Conservation (phyloP, 2,888 invertebrate genomes). For the Tipula vernalis region DNA sequence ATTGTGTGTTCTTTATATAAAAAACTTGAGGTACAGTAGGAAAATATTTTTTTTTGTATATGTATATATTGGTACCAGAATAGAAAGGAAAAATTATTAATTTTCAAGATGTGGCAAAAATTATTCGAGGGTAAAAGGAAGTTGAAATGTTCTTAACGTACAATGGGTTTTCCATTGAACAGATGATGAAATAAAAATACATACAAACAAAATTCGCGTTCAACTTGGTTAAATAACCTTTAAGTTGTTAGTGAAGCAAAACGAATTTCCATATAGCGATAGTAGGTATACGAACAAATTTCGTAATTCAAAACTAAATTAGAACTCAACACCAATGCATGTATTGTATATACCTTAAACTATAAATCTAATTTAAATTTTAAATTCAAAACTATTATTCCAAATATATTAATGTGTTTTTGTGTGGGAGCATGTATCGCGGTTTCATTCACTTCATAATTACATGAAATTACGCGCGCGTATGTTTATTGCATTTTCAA, state of each 20-base stretch:
- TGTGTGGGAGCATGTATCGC: background rate
- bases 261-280: background rate
- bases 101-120: slow-evolving; percentile 4
- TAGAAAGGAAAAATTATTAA: background rate
- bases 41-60: background rate
- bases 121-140: background rate
- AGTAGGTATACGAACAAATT: background rate
- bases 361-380: background rate
- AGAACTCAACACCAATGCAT: background rate
- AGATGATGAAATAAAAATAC: background rate
- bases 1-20: background rate
- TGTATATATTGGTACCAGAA: background rate
- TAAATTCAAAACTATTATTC: background rate
- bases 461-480: background rate
- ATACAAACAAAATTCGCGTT: background rate
- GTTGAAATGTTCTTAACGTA: background rate
- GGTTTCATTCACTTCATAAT: background rate
- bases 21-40: too few species aligned
- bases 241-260: background rate
- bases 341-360: background rate
- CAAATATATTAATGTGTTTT: background rate
- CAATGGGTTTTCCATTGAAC: background rate
- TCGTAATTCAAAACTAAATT: background rate
- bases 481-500: background rate
- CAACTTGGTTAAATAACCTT: background rate